Evolutionary conservation across 2,113 vertebrate genomes (phyloP), one percentile per base, ranked within the genome.

Genomic region (Ranitomeya variabilis): DNA sequence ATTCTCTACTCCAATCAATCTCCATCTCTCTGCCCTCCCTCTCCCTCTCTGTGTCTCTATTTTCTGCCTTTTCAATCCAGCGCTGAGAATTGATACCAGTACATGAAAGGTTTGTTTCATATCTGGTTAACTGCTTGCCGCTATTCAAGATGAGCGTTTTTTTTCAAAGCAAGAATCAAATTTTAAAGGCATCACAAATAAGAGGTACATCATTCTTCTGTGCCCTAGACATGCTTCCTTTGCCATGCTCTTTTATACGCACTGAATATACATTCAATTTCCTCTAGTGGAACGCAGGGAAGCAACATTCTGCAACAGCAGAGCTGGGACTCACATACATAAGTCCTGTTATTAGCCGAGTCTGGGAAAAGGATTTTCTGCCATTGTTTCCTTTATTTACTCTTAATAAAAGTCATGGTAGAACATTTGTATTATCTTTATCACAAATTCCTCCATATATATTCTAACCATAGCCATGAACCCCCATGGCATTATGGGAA

Each of bases 21-120:
- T 91, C 91, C 92, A 92, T 77, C 83, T 91, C 90, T 90, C 93
- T 91, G 87, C 90, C 88, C 90, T 89, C 90, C 37, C 45, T 80
- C 64, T 71, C 69, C 16, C 81, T 80, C 51, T 81, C 71, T 67
- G 90, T 84, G 89, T 67, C 89, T 85, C 89, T 87, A 89, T 83
- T 86, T 86, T 82, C 67, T 89, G 67, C 69, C 77, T 73, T 89
- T 89, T 89, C 79, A 82, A 89, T 86, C 83, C 80, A 76, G 66
- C 69, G 11, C 81, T 77, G n/a, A 73, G 69, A 88, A 88, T 66
- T 83, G 87, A 88, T 83, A 74, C 87, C 76, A 66, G 79, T 76
- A 88, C 87, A 88, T 88, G 73, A 83, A 88, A 91, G 89, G 91
- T 12, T 92, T 92, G 90, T 92, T 91, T 88, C 80, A 88, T 83